A percentile compares a stretch with the other conserved stretches of the same genome.
These are phyloP conservation scores for Lagopus leucura DNA, from an alignment of 2,113 vertebrate genomes.

Conservation along the genomic window DNA sequence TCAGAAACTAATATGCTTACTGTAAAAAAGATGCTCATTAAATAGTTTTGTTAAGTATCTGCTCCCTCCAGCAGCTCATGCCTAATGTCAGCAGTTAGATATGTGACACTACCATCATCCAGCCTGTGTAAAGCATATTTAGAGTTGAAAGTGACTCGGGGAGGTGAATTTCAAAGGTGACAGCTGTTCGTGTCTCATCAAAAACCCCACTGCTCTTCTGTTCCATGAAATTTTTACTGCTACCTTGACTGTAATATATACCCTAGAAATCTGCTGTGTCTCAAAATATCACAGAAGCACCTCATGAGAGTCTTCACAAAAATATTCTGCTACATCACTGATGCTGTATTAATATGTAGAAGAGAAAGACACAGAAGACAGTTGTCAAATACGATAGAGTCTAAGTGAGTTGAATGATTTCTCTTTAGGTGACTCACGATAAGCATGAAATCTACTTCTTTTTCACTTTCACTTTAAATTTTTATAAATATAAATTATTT, in stretches of 20 bases:
- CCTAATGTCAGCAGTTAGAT: slow-evolving; percentile 22
- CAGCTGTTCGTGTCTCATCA: slow-evolving; percentile 70
- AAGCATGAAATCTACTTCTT: background rate
- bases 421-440: background rate
- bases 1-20: background rate
- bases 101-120: background rate
- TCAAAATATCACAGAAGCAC: slow-evolving; percentile 43
- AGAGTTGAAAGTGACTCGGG: slow-evolving; percentile 64
- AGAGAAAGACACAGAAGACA: background rate
- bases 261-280: slow-evolving; percentile 41
- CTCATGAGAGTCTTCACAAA: slow-evolving; percentile 31
- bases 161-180: slow-evolving; percentile 69
- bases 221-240: slow-evolving; percentile 57
- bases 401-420: background rate
- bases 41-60: background rate
- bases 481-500: background rate
- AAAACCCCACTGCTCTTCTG: slow-evolving; percentile 54
- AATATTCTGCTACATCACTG: slow-evolving; percentile 15
- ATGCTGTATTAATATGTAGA: slow-evolving; percentile 13
- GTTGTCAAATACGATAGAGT: background rate
- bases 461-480: background rate
- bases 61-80: slow-evolving; percentile 21
- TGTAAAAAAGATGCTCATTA: background rate
- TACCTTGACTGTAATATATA: slow-evolving; percentile 51
- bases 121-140: slow-evolving; percentile 32